Conservation (phyloP, 2,113 vertebrate species). For the Tychaedon coryphoeus region DNA sequence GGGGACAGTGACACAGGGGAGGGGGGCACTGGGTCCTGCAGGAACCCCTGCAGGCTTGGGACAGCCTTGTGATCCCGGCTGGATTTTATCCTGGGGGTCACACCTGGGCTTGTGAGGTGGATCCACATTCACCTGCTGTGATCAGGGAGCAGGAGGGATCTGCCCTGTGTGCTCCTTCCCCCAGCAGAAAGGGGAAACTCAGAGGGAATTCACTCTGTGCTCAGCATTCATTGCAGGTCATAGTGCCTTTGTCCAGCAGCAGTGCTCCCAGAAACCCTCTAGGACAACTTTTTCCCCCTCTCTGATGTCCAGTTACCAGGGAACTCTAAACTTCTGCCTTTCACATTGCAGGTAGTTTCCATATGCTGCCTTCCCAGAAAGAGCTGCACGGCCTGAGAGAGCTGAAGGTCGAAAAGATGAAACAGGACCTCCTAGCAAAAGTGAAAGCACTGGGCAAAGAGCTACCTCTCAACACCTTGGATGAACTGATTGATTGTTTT, state of each 20-base stretch:
- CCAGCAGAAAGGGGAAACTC: not conserved
- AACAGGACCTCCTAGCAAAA: constrained; percentile 86
- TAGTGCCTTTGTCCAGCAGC: not conserved
- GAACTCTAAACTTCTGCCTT: not conserved
- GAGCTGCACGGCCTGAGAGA: constrained; percentile 45
- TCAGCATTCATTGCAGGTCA: not conserved
- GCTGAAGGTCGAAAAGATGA: constrained; percentile 84
- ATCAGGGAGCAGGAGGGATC: not conserved
- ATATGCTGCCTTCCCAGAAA: constrained; percentile 38
- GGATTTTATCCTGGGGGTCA: not conserved
- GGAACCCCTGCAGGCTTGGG: not conserved
- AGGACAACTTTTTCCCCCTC: not conserved
- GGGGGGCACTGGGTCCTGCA: not conserved
- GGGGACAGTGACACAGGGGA: not conserved
- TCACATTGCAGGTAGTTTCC: not conserved
- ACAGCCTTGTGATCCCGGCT: not conserved
- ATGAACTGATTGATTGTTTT: constrained; percentile 91
- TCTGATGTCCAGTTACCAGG: not conserved
- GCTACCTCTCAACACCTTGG: constrained; percentile 95
- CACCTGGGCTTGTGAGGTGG: not conserved
- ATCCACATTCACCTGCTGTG: fast-evolving
- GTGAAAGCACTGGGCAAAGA: constrained; percentile 88
- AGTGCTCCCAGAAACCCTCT: not conserved
- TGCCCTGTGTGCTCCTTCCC: not conserved
- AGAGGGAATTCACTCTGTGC: fast-evolving